Conservation (phyloP, 92 coral and sea anemone genomes). For the Parazoanthus swiftii region DNA sequence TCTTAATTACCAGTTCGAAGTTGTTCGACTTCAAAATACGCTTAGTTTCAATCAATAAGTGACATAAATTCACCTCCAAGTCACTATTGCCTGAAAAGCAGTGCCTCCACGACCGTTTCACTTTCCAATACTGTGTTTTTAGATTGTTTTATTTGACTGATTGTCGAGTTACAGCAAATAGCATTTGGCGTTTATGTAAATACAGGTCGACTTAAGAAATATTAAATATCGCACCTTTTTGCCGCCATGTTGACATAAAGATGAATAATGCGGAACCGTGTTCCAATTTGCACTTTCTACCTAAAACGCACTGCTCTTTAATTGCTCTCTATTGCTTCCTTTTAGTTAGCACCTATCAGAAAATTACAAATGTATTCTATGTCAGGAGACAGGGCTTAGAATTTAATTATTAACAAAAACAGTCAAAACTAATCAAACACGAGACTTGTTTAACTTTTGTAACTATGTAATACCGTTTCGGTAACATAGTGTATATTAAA, state of each 20-base stretch:
- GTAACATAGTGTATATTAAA: not conserved
- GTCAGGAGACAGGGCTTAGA: not conserved
- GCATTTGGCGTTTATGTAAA: conserved; percentile 25
- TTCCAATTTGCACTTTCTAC: conserved; percentile 7
- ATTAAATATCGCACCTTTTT: conserved; percentile 22
- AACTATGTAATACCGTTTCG: not conserved
- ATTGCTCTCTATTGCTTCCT: not conserved
- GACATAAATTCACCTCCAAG: not conserved
- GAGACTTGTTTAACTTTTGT: not conserved
- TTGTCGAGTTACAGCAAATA: conserved; percentile 21
- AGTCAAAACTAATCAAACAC: not conserved
- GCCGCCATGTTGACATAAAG: conserved; percentile 35
- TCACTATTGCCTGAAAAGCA: not conserved
- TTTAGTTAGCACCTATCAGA: not conserved
- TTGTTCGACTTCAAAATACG: not conserved
- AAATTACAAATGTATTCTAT: not conserved
- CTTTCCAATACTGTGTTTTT: not conserved
- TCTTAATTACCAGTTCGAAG: not conserved
- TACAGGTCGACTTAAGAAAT: conserved; percentile 19
- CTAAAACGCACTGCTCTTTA: not conserved
- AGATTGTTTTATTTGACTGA: not conserved
- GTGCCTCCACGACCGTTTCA: not conserved
- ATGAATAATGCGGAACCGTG: not conserved
- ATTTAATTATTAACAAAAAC: not conserved
- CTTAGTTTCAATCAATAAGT: not conserved